Percentiles rank a stretch among this genome's conserved stretches.
Conservation (phyloP, 1,140 invertebrate species). For the Anoplolepis gracilipes region DNA sequence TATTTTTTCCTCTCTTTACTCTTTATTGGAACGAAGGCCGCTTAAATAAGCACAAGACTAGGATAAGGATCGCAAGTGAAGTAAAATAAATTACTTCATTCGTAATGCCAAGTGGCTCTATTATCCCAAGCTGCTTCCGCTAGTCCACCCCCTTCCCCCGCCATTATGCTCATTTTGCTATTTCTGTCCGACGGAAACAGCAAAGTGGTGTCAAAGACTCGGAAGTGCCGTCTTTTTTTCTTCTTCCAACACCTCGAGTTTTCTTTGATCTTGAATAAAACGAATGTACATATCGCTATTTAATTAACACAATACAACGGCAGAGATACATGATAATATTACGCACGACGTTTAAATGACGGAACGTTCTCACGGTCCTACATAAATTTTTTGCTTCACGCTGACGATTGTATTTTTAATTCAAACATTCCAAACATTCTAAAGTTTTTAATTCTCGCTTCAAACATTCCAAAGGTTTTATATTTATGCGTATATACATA, state of each 20-base stretch:
- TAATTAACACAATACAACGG: conserved; percentile 23
- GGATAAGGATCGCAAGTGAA: conserved; percentile 73
- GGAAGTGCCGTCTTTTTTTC: conserved; percentile 49
- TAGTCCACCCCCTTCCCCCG: conserved; percentile 35
- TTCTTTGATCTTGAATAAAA: conserved; percentile 60
- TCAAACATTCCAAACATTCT: not conserved
- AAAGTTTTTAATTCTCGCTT: not conserved
- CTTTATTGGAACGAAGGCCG: conserved; percentile 51
- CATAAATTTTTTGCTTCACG: not conserved
- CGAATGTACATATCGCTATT: not conserved
- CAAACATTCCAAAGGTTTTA: not conserved
- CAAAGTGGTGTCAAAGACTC: conserved; percentile 41
- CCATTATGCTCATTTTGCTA: not conserved
- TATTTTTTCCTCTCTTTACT: not conserved
- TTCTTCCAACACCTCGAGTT: not conserved
- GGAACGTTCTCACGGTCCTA: not conserved
- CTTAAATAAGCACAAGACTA: conserved; percentile 69
- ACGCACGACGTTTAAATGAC: conserved; percentile 11
- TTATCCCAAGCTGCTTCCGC: conserved; percentile 44
- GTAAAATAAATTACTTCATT: conserved; percentile 75
- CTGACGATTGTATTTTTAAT: conserved; percentile 39
- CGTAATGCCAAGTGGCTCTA: conserved; percentile 67
- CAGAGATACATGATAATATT: conserved; percentile 31
- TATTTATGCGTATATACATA: not conserved
- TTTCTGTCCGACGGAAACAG: conserved; percentile 44